Evolutionary conservation across 1,140 invertebrate genomes (phyloP), one percentile per base, ranked within the genome.

Genomic region (Dolichoris vasculosae): DNA sequence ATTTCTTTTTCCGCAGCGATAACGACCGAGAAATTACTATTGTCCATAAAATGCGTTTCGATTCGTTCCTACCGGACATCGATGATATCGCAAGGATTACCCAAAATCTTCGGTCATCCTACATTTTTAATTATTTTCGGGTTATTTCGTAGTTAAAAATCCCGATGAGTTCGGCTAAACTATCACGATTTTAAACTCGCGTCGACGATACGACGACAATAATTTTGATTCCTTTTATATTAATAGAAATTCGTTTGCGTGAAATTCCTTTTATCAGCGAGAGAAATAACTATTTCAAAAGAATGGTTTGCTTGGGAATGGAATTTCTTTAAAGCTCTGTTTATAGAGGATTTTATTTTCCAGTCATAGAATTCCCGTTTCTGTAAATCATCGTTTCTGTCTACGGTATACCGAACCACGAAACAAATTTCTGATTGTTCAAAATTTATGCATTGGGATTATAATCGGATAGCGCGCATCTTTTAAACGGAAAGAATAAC

Each of bases 301-400:
- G 26, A 30, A 30, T 20, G 64, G 30, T 69, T 69, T 69, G 1
- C 63, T 69, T 32, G 64, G 20, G 15, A 69, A 69, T 69, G 64
- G 64, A 69, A 69, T 69, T 35, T 35, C 32, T 64, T 32, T 35
- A 69, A 69, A 15, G 11, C 30, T 13, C 32, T 69, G 38, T 69
- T 69, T 69, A 69, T 69, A 69, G 32, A 69, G 64, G 64, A 15
- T 35, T 69, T 69, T 69, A 35, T 38, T 69, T 69, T 35, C 30
- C 30, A 69, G 32, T 69, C 8, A 35, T 69, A 17, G 64, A 69
- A 69, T 32, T 32, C 30, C 30, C 1, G 0, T 69, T 69, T 69
- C 15, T 35, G 63, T 32, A 64, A 64, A 64, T 69, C 30, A 69
- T 69, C 32, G 30, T 38, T 32, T 2, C 3, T 17, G 64, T 2